Percentiles rank a stretch among this genome's conserved stretches.
Conservation (phyloP, 2,113 vertebrate species). For the Condylura cristata region DNA sequence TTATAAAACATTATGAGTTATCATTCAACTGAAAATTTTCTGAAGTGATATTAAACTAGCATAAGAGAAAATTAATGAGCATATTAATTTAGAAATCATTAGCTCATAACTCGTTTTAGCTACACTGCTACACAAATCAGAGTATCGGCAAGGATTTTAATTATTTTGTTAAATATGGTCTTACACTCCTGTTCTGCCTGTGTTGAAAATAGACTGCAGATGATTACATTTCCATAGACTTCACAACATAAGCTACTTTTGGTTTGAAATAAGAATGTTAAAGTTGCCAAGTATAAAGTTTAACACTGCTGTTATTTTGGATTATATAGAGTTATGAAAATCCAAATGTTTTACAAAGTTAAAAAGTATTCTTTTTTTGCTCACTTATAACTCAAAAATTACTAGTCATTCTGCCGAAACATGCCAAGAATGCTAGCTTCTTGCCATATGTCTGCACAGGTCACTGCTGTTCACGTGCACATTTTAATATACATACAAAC, state of each 20-base stretch:
- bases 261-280: slow-evolving; percentile 76
- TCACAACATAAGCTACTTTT: slow-evolving; percentile 76
- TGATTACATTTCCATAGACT: slow-evolving; percentile 80
- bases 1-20: neutral
- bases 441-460: slow-evolving; percentile 57
- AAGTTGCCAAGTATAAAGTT: slow-evolving; percentile 78
- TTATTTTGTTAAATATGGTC: slow-evolving; percentile 74
- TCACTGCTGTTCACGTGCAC: slow-evolving; percentile 41
- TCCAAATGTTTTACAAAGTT: slow-evolving; percentile 82
- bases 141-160: slow-evolving; percentile 67
- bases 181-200: slow-evolving; percentile 66
- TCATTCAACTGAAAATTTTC: neutral
- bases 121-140: slow-evolving; percentile 56
- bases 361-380: slow-evolving; percentile 80
- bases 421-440: slow-evolving; percentile 52
- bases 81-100: slow-evolving; percentile 64
- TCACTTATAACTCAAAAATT: slow-evolving; percentile 78
- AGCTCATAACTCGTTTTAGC: slow-evolving; percentile 57
- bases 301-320: slow-evolving; percentile 82
- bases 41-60: neutral
- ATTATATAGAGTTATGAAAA: slow-evolving; percentile 78
- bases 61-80: slow-evolving; percentile 48
- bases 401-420: slow-evolving; percentile 61
- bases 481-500: slow-evolving; percentile 51
- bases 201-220: slow-evolving; percentile 79